phyloP scores from a whole-genome alignment of 2,888 invertebrate genomes.

The Dryobotodes eremita region DNA sequence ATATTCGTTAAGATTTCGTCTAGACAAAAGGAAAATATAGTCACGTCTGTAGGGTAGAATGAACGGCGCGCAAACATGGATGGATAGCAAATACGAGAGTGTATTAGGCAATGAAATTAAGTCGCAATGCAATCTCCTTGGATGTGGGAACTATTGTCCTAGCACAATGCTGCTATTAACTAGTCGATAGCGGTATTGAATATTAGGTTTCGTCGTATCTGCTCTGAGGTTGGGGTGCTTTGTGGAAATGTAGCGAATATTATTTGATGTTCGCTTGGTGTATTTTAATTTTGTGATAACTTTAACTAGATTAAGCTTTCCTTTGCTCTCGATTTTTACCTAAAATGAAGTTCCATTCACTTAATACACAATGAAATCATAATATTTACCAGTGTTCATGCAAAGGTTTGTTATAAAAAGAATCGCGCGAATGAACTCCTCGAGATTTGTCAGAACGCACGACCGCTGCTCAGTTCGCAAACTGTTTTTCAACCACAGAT shows the following conservation, averaged over 20 bases:
- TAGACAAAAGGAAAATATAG: slow-evolving; percentile 91
- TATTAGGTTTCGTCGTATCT: slow-evolving; percentile 64
- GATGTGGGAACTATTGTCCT: slow-evolving; percentile 74
- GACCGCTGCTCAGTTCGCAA: too few species aligned
- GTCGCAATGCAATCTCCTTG: slow-evolving; percentile 84
- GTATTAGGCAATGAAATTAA: slow-evolving; percentile 90
- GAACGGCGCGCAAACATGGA: slow-evolving; percentile 87
- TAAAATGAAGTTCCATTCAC: too few species aligned
- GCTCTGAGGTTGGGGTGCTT: slow-evolving; percentile 42
- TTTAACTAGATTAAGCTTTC: slow-evolving; percentile 31
- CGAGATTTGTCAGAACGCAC: too few species aligned
- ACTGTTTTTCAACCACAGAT: too few species aligned
- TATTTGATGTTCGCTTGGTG: slow-evolving; percentile 36
- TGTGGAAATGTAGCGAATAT: slow-evolving; percentile 53
- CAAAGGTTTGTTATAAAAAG: too few species aligned
- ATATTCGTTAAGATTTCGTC: slow-evolving; percentile 90
- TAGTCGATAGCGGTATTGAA: slow-evolving; percentile 65
- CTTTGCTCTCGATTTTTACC: background rate
- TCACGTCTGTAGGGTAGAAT: slow-evolving; percentile 82
- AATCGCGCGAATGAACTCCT: too few species aligned
- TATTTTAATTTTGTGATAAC: slow-evolving; percentile 34
- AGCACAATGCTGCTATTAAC: slow-evolving; percentile 63
- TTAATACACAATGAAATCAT: too few species aligned
- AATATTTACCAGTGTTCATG: too few species aligned
- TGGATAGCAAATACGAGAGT: slow-evolving; percentile 86